phyloP scores from a whole-genome alignment of 2,113 vertebrate species.

The Pao palembangensis region DNA sequence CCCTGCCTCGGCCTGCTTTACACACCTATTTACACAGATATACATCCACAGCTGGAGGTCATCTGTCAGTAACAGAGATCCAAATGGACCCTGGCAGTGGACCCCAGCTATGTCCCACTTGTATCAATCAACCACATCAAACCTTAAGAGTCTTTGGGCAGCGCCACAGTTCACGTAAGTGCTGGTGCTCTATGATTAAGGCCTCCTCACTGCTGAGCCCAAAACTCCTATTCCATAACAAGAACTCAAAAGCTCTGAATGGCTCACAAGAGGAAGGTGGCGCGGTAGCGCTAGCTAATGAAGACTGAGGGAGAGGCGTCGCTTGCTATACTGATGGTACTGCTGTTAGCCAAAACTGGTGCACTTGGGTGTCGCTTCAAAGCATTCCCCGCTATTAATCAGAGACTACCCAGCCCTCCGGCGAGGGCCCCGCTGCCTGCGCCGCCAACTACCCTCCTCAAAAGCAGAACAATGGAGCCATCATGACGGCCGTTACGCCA shows the following conservation, averaged over 20 bases:
- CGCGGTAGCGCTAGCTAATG: slow-evolving; percentile 51
- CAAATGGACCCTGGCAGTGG: slow-evolving; percentile 51
- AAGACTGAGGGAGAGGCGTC: slow-evolving; percentile 52
- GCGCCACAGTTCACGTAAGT: slow-evolving; percentile 38
- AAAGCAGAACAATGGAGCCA: slow-evolving; percentile 70
- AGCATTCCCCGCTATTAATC: slow-evolving; percentile 74
- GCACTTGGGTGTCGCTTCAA: slow-evolving; percentile 75
- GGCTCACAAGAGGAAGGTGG: slow-evolving; percentile 28
- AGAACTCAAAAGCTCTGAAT: slow-evolving; percentile 1
- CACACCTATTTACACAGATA: slow-evolving; percentile 21
- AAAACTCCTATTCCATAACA: slow-evolving; percentile 24
- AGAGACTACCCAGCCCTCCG: slow-evolving; percentile 58
- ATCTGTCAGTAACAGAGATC: slow-evolving; percentile 56
- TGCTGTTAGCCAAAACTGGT: slow-evolving; percentile 63
- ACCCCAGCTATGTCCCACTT: slow-evolving; percentile 47
- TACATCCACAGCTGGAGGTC: slow-evolving; percentile 54
- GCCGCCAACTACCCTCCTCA: slow-evolving; percentile 57
- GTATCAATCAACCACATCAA: slow-evolving; percentile 32
- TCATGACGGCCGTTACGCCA: slow-evolving; percentile 60
- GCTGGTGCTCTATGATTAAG: slow-evolving; percentile 9
- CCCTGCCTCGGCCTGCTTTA: slow-evolving; percentile 20
- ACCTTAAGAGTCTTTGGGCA: slow-evolving; percentile 35
- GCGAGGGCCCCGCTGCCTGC: slow-evolving; percentile 49
- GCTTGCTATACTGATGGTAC: slow-evolving; percentile 45
- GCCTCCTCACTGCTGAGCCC: slow-evolving; percentile 1